Evolutionary conservation across 1,140 invertebrate genomes (phyloP).

Genomic region (Hypothenemus hampei): DNA sequence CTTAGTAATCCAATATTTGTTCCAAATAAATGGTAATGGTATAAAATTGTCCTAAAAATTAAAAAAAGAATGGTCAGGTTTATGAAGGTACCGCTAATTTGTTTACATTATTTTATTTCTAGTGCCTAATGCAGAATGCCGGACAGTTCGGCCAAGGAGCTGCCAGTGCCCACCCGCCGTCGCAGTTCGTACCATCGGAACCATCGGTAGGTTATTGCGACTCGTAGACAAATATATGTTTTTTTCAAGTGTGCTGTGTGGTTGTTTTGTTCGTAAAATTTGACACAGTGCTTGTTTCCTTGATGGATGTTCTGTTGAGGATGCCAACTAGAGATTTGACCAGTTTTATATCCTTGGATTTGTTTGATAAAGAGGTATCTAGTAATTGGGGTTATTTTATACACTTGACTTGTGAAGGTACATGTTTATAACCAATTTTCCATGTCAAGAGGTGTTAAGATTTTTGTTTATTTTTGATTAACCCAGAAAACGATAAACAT

Average conservation of each 20-base stretch:
- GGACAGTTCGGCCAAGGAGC: conserved; percentile 41
- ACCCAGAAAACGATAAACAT: no score
- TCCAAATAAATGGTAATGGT: no score
- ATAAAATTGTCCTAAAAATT: no score
- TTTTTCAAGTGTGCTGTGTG: neutral
- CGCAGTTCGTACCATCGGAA: conserved; percentile 35
- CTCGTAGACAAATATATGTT: no score
- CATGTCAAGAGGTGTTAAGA: no score
- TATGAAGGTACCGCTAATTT: no score
- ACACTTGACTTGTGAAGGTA: neutral
- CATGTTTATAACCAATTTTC: no score
- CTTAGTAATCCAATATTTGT: no score
- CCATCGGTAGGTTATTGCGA: conserved; percentile 32
- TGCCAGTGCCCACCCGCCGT: conserved; percentile 35
- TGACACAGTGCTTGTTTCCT: neutral
- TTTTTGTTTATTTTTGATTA: no score
- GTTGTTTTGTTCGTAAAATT: no score
- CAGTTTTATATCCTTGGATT: conserved; percentile 9
- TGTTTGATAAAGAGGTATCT: conserved; percentile 10
- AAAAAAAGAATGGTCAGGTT: no score
- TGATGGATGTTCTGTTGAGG: conserved; percentile 12
- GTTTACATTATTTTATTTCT: conserved; percentile 26
- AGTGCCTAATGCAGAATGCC: conserved; percentile 43
- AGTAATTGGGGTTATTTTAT: neutral
- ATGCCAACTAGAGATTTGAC: conserved; percentile 11